Evolutionary conservation across 2,888 invertebrate genomes (phyloP).

Genomic region (Orthosia gothica): DNA sequence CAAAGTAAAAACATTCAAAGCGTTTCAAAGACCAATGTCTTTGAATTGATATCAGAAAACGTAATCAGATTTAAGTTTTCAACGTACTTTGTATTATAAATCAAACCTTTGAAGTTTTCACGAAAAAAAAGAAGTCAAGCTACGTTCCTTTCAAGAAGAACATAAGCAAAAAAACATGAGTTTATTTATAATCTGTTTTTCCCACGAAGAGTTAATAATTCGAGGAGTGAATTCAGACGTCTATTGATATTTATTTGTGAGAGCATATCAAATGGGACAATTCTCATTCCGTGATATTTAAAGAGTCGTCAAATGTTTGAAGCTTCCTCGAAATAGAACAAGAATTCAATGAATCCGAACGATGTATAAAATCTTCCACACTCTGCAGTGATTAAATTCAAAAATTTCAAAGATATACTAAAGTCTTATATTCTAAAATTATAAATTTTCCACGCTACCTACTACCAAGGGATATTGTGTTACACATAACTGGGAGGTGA

Average conservation of each 20-base stretch:
- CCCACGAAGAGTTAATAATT: slow-evolving; percentile 17
- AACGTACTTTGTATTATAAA: slow-evolving; percentile 12
- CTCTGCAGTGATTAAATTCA: not conserved
- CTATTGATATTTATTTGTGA: slow-evolving; percentile 8
- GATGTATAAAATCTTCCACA: not conserved
- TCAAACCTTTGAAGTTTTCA: slow-evolving; percentile 18
- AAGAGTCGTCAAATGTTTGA: not conserved
- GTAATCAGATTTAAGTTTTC: slow-evolving; percentile 38
- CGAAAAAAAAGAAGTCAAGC: not conserved
- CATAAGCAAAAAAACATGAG: slow-evolving; percentile 4
- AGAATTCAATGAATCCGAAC: slow-evolving; percentile 7
- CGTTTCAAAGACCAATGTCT: slow-evolving; percentile 3
- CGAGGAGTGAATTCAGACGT: not conserved
- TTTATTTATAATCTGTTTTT: not conserved
- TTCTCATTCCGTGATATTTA: not conserved
- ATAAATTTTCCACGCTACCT: not conserved
- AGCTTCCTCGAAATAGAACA: not conserved
- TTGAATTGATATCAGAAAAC: slow-evolving; percentile 19
- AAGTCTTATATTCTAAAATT: not conserved
- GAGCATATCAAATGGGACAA: slow-evolving; percentile 6
- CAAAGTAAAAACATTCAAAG: slow-evolving; percentile 12
- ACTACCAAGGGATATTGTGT: not conserved
- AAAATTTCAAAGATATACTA: not conserved
- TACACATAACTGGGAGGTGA: no score
- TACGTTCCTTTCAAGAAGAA: not conserved